Evolutionary conservation across 1,140 invertebrate genomes (phyloP), one percentile per base, ranked within the genome.

Genomic region (Camponotus floridanus): DNA sequence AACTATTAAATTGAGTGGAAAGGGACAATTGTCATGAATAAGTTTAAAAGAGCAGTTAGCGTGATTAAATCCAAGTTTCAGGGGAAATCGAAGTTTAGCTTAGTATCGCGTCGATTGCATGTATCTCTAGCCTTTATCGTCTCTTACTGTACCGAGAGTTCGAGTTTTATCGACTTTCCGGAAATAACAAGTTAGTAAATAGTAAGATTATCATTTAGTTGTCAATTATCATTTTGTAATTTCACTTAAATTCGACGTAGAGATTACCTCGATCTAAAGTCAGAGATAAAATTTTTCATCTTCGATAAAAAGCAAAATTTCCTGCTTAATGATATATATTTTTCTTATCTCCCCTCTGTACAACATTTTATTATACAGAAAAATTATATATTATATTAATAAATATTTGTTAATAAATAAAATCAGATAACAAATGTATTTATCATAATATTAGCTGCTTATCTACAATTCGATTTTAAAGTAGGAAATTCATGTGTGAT

Each of bases 61-160:
- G 31, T 45, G 62, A 64, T 76, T 76, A 70, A 76, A 61, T 70
- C 57, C n/a, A 59, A 89, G 48, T 88, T 88, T 57, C 55, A 9
- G 2, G 57, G 62, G 26, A 88, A 81, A 89, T 74, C 59, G 59
- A 88, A 81, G 61, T 86, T 88, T 76, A 45, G 8, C 21, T 55
- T 33, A 26, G 18, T 3, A 70, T 36, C 33, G 64, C 48, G 62
- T 81, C 39, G 73, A 48, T 76, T 42, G 73, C 55, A 67, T 55
- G 33, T 74, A 59, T 87, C 74, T 67, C 51, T 73, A 74, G 26
- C 4, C 21, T 45, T 86, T 88, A 89, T 89, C 76, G 71, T 55
- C 62, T 51, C 42, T 55, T 51, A 45, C 57, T 51, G 26, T 51
- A 74, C 33, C 21, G 36, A 81, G 26, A 81, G 61, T 70, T 57